Evolutionary conservation across 2,797 vertebrate genomes (phyloP).

Genomic region (Artibeus lituratus): DNA sequence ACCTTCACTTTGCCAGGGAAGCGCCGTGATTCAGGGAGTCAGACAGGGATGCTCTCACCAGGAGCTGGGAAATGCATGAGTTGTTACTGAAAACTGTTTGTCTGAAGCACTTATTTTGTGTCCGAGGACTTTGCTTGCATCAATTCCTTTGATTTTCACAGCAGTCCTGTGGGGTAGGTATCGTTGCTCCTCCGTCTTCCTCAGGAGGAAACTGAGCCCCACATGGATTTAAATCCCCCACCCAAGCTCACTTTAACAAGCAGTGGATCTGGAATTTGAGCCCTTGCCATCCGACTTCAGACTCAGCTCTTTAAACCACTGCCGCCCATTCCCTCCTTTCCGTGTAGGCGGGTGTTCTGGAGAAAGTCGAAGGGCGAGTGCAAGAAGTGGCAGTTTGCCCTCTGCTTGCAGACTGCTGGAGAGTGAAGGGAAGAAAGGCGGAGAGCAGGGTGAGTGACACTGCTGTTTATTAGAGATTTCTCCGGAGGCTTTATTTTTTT

Average conservation of each 20-base stretch:
- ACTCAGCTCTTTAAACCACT: neutral
- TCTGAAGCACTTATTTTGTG: neutral
- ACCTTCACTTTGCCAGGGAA: neutral
- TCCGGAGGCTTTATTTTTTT: neutral
- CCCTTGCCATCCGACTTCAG: neutral
- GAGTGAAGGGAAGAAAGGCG: neutral
- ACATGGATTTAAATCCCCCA: neutral
- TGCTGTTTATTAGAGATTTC: neutral
- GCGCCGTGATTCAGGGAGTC: neutral
- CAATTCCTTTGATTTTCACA: neutral
- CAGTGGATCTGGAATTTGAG: neutral
- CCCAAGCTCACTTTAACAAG: neutral
- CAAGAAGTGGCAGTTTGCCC: neutral
- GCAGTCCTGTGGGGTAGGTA: neutral
- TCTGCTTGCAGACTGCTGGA: neutral
- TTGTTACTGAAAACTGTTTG: neutral
- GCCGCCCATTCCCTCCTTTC: neutral
- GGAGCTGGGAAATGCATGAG: neutral
- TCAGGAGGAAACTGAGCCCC: neutral
- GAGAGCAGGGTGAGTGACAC: neutral
- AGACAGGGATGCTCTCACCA: neutral
- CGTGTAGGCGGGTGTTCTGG: neutral
- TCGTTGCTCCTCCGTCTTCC: neutral
- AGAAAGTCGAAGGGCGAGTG: neutral
- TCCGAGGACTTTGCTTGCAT: neutral